A percentile compares a stretch with the other conserved stretches of the same genome.
phyloP scores from a whole-genome alignment of 2,888 invertebrate genomes.

The Atherix ibis region DNA sequence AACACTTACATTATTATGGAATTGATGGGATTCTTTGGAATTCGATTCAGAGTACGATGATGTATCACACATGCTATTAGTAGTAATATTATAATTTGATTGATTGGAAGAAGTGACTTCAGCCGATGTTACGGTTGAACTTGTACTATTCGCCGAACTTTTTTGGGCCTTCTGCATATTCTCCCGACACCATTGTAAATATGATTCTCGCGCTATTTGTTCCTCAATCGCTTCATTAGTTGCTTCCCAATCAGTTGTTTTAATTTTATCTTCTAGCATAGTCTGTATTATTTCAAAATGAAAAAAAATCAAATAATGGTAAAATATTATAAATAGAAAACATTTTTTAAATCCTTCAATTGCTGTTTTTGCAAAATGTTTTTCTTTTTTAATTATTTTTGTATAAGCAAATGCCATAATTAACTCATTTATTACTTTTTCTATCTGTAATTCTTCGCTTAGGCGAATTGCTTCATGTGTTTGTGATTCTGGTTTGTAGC shows the following conservation, averaged over 20 bases:
- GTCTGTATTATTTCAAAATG: constrained; percentile 36
- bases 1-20: not conserved
- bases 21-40: not conserved
- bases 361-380: too few relatives aligned
- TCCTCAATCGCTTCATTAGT: constrained; percentile 83
- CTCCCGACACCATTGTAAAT: constrained; percentile 61
- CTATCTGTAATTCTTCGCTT: constrained; percentile 65
- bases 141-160: too few relatives aligned
- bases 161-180: constrained; percentile 47
- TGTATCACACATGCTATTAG: too few relatives aligned
- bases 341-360: too few relatives aligned
- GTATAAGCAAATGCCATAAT: too few relatives aligned
- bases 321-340: too few relatives aligned
- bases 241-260: constrained; percentile 82
- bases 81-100: too few relatives aligned
- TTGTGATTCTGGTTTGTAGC: constrained; percentile 56
- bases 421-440: constrained; percentile 40
- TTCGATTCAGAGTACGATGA: too few relatives aligned
- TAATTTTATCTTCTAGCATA: constrained; percentile 78
- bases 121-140: constrained; percentile 12
- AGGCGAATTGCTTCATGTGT: constrained; percentile 58
- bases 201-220: constrained; percentile 72
- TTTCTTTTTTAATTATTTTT: too few relatives aligned
- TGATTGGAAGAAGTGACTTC: too few relatives aligned
- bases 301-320: not conserved